A percentile compares a stretch with the other conserved stretches of the same genome.
These are phyloP conservation scores for Fratercula arctica DNA, from an alignment of 2,797 vertebrate genomes.

Conservation along the genomic window DNA sequence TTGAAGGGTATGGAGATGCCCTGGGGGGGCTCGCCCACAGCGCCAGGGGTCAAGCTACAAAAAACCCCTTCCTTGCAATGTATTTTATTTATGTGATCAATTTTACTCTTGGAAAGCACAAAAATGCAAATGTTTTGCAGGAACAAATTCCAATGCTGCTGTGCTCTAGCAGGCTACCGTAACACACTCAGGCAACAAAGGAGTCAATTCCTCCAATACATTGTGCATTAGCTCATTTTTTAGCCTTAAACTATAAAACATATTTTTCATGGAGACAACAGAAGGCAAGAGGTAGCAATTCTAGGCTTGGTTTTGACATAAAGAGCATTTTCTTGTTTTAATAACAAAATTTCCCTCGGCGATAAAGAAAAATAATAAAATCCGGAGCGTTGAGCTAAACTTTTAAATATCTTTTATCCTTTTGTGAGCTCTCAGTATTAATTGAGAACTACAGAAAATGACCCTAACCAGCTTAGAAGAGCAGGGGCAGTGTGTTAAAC, in stretches of 20 bases:
- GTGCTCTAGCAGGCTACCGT: not conserved
- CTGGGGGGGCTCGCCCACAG: not conserved
- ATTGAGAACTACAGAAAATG: not conserved
- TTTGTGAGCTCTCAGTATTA: not conserved
- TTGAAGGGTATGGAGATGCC: accelerated
- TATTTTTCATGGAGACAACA: not conserved
- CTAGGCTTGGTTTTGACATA: not conserved
- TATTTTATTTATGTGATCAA: not conserved
- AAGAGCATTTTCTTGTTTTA: not conserved
- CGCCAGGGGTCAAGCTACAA: not conserved
- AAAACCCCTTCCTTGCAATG: not conserved
- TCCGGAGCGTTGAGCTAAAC: not conserved
- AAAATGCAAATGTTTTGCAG: not conserved
- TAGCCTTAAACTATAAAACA: not conserved
- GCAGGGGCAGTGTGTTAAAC: not conserved
- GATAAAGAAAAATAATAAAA: not conserved
- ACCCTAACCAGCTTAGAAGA: not conserved
- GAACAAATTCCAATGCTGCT: not conserved
- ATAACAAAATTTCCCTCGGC: not conserved
- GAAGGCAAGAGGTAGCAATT: not conserved
- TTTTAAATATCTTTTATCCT: not conserved
- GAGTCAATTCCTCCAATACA: accelerated
- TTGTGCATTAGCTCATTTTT: not conserved
- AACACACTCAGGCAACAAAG: not conserved
- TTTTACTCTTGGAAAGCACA: not conserved